phyloP scores from a whole-genome alignment of 2,113 vertebrate genomes.

The Ancistrus triradiatus region DNA sequence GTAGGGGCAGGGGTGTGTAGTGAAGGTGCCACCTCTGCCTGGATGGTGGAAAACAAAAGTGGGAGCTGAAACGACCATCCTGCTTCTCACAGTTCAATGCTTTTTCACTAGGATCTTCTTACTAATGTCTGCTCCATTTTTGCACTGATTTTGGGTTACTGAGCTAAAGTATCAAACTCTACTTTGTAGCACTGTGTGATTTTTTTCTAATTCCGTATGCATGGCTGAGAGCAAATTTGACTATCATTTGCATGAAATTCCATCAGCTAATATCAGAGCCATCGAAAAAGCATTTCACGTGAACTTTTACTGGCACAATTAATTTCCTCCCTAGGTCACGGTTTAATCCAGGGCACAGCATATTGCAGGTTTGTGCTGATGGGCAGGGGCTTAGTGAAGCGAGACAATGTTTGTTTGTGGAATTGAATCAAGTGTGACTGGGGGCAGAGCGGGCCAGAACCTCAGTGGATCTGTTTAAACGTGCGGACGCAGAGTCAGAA shows the following conservation, averaged over 20 bases:
- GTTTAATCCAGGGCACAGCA: conserved; percentile 11
- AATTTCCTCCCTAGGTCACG: conserved; percentile 1
- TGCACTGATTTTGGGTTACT: too few species aligned
- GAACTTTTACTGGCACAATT: background rate
- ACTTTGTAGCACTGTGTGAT: background rate
- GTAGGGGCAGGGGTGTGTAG: too few species aligned
- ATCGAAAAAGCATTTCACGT: conserved; percentile 6
- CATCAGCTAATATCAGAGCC: conserved; percentile 10
- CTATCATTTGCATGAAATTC: conserved; percentile 10
- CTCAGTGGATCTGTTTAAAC: conserved; percentile 2
- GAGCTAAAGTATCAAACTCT: background rate
- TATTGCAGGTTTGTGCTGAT: conserved; percentile 22
- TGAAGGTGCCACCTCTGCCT: too few species aligned
- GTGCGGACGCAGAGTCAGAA: background rate
- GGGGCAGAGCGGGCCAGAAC: conserved; percentile 9
- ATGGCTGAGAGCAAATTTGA: background rate
- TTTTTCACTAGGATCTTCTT: too few species aligned
- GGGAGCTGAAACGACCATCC: too few species aligned
- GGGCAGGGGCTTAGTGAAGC: conserved; percentile 14
- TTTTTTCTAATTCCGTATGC: background rate
- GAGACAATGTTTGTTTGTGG: conserved; percentile 23
- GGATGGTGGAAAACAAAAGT: too few species aligned
- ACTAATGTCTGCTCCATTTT: too few species aligned
- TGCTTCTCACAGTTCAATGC: too few species aligned
- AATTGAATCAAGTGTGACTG: conserved; percentile 24